These are phyloP conservation scores for Galerucella pusilla DNA, from an alignment of 2,888 invertebrate genomes.

Conservation along the genomic window DNA sequence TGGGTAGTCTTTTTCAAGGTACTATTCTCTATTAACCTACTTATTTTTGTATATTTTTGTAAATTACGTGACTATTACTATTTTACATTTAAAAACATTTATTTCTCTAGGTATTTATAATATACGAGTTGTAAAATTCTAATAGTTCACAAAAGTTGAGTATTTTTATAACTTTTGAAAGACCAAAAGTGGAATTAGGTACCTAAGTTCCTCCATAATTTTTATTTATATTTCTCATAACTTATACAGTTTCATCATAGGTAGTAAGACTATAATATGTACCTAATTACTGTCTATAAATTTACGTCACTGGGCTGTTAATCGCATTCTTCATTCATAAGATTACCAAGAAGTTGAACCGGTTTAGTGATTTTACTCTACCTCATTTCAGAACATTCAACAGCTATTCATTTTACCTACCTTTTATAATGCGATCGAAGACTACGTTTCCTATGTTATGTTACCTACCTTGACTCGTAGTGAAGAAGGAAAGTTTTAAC, in stretches of 20 bases:
- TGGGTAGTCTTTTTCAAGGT: neutral
- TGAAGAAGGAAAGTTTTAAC: conserved; percentile 1
- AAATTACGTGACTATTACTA: neutral
- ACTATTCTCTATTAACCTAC: neutral
- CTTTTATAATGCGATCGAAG: neutral
- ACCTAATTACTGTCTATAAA: neutral
- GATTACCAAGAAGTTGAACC: conserved; percentile 6
- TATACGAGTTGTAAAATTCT: too few species aligned
- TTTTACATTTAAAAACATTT: too few species aligned
- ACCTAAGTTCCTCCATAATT: neutral
- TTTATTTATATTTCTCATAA: neutral
- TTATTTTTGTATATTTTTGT: neutral
- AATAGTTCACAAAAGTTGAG: too few species aligned
- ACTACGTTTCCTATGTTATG: neutral
- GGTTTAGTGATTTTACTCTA: conserved; percentile 2
- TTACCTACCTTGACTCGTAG: neutral
- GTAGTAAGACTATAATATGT: neutral
- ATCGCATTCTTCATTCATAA: conserved; percentile 14
- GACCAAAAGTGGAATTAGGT: neutral
- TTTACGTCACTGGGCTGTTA: neutral
- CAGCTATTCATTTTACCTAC: neutral
- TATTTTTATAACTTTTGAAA: too few species aligned
- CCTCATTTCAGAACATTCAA: neutral
- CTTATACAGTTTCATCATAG: neutral
- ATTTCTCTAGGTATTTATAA: too few species aligned